These are phyloP conservation scores for Coenobita brevimanus DNA, from an alignment of 1,140 invertebrate species.

Conservation along the genomic window DNA sequence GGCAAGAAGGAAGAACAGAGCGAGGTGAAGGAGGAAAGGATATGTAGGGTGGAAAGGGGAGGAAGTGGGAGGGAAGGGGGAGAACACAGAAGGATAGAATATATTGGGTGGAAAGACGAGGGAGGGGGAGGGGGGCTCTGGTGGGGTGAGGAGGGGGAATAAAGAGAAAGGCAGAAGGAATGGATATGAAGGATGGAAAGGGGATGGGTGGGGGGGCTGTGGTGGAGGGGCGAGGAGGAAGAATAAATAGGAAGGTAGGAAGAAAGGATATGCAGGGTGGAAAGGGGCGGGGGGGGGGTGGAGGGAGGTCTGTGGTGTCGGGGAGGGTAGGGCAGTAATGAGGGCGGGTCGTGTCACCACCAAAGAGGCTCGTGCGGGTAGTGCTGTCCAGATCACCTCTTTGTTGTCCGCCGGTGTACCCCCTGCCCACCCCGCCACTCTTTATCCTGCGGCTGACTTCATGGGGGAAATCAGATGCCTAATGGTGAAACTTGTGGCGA, in stretches of 20 bases:
- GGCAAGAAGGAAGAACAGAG: no score
- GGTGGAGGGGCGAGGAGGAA: neutral
- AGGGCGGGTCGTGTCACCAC: constrained; percentile 23
- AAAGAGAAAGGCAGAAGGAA: neutral
- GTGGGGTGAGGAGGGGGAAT: no score
- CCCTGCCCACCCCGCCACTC: neutral
- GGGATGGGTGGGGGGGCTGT: neutral
- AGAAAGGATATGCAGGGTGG: neutral
- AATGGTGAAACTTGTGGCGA: no score
- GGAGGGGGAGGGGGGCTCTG: neutral
- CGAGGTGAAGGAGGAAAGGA: no score
- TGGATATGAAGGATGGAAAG: neutral
- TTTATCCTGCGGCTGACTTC: no score
- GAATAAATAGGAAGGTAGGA: neutral
- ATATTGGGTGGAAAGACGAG: no score
- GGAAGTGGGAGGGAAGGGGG: no score
- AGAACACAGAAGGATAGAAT: no score
- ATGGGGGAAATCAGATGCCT: no score
- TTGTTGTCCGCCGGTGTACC: neutral
- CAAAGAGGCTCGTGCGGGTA: constrained; percentile 24
- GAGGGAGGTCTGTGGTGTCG: neutral
- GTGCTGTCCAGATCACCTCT: constrained; percentile 11
- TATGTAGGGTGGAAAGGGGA: no score
- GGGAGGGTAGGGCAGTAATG: constrained; percentile 11
- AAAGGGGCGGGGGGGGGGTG: neutral